Evolutionary conservation across 2,113 vertebrate species (phyloP), one percentile per base, ranked within the genome.

Genomic region (Oxygymnocypris stewartii): DNA sequence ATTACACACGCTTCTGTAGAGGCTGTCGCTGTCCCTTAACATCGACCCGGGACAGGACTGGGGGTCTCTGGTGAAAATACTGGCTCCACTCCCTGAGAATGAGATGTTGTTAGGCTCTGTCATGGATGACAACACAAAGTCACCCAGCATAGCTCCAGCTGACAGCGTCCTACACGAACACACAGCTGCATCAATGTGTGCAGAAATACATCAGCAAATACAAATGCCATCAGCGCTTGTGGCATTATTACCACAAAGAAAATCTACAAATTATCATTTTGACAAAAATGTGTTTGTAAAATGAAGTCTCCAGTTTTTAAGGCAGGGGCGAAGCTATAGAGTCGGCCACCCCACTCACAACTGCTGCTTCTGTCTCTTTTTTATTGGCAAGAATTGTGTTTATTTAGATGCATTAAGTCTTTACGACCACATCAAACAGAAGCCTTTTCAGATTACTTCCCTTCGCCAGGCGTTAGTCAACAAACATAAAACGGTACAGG

Each of bases 1-100:
- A 92, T 92, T 91, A 91, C 88, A 63, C 89, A 91, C 81, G 83
- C 88, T 91, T 87, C 85, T 78, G 35, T 37, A 86, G 5, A 25
- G 85, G 51, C 88, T 91, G 91, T 91, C 90, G 86, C 75, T 90
- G 90, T 85, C 89, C 90, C 91, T 93, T 88, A 92, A n/a, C 89
- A 89, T 92, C 86, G 76, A 61, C 84, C 67, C 73, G 81, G 84
- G 0, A 87, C 54, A 89, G 90, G 88, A 85, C 73, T 78, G 79
- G 44, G 11, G 87, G 44, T 86, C 89, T 80, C 88, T 63, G 82
- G 71, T 89, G 87, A 40, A 28, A 74, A 23, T 44, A 71, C 77
- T 86, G 85, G 69, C 44, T 49, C 12, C 67, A 59, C 12, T 71
- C 23, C 37, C 6, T 63, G 57, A 77, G 82, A 78, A 79, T 74